Evolutionary conservation across 2,113 vertebrate species (phyloP).

Genomic region (Corythornis madagascariensis): DNA sequence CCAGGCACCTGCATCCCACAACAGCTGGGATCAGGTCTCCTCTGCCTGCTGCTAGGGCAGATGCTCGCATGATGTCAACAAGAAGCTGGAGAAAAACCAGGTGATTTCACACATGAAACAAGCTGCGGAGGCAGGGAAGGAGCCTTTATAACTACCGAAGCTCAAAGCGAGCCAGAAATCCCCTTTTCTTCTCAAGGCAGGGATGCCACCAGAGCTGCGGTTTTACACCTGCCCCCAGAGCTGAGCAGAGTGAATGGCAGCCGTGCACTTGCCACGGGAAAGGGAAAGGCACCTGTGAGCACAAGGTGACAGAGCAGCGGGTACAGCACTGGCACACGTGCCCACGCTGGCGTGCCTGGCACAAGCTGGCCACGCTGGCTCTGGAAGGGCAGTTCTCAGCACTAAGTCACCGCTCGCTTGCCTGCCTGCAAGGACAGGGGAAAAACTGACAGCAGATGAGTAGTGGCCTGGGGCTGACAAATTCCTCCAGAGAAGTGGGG

Average conservation of each 20-base stretch:
- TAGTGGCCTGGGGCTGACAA: slow-evolving; percentile 6
- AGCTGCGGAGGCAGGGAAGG: not conserved
- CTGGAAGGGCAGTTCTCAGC: not conserved
- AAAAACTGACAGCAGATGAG: slow-evolving; percentile 2
- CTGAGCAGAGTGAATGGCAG: not conserved
- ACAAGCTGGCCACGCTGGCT: accelerated
- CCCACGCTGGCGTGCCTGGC: accelerated
- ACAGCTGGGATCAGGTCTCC: not conserved
- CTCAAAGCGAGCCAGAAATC: not conserved
- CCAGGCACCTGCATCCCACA: not conserved
- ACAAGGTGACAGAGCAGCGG: not conserved
- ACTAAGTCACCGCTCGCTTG: not conserved
- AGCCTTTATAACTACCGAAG: not conserved
- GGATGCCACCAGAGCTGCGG: not conserved
- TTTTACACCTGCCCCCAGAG: not conserved
- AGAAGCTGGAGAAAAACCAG: not conserved
- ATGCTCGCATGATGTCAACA: not conserved
- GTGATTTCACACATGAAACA: not conserved
- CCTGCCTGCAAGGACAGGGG: not conserved
- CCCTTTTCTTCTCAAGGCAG: not conserved
- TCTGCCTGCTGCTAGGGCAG: not conserved
- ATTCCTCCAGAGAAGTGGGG: not conserved
- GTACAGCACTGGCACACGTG: accelerated
- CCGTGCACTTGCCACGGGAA: not conserved
- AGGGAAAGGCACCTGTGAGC: not conserved